A percentile compares a stretch with the other conserved stretches of the same genome.
These are phyloP conservation scores for Plecturocebus donacophilus DNA, from an alignment of 2,113 vertebrate genomes.

Conservation along the genomic window DNA sequence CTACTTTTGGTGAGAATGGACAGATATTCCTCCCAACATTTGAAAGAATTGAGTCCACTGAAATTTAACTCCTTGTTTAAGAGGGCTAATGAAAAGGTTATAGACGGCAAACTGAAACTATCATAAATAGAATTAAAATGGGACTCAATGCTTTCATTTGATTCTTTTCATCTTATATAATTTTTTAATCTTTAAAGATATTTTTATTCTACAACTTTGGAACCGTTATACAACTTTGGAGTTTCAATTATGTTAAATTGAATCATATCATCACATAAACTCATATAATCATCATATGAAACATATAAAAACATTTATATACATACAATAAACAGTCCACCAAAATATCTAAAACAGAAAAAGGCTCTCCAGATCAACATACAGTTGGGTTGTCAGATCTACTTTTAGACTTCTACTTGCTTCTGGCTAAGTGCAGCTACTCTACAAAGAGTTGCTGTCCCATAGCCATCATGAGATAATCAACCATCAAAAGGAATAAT, in stretches of 20 bases:
- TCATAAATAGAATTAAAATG: conserved; percentile 25
- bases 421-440: background rate
- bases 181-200: background rate
- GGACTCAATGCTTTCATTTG: background rate
- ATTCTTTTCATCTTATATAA: background rate
- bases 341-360: background rate
- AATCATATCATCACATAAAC: conserved; percentile 12
- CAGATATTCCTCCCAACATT: background rate
- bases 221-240: background rate
- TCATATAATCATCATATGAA: background rate
- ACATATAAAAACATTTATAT: background rate
- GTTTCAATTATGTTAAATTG: conserved; percentile 34
- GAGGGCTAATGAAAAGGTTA: conserved; percentile 6
- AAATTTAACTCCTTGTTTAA: conserved; percentile 22
- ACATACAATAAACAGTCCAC: background rate
- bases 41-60: background rate
- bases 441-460: background rate
- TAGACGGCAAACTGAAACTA: background rate
- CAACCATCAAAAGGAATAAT: background rate
- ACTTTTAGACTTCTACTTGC: background rate
- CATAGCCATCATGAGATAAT: background rate
- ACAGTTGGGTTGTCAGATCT: background rate
- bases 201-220: conserved; percentile 15
- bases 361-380: background rate
- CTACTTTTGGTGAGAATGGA: background rate